Conservation (phyloP, 1,140 invertebrate genomes). For the Liolophura sinensis region DNA sequence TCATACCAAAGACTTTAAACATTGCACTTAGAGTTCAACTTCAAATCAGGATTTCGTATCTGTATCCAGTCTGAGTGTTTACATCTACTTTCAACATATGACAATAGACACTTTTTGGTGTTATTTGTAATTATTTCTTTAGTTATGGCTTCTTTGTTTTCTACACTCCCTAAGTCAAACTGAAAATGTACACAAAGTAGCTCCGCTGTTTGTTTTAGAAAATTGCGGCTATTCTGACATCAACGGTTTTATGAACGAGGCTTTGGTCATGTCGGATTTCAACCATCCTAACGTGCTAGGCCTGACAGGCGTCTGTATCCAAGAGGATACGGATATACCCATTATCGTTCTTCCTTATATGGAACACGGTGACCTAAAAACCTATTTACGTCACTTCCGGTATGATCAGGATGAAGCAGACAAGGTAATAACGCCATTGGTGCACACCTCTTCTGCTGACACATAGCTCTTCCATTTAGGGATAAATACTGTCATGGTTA, state of each 20-base stretch:
- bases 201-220: too few relatives aligned
- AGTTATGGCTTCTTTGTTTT: too few relatives aligned
- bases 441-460: not conserved
- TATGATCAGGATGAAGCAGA: constrained; percentile 33
- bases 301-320: constrained; percentile 56
- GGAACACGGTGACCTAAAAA: constrained; percentile 56
- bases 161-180: too few relatives aligned
- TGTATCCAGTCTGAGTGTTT: too few relatives aligned
- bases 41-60: too few relatives aligned
- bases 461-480: not conserved
- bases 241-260: constrained; percentile 54
- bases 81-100: too few relatives aligned
- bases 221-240: too few relatives aligned
- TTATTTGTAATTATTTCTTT: too few relatives aligned
- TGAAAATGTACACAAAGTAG: too few relatives aligned
- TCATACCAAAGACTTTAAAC: too few relatives aligned
- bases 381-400: constrained; percentile 51
- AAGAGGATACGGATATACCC: constrained; percentile 38
- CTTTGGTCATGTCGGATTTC: constrained; percentile 60
- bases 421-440: not conserved
- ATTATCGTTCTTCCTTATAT: constrained; percentile 60
- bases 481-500: not conserved
- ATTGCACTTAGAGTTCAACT: too few relatives aligned
- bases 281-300: constrained; percentile 56
- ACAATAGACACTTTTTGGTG: too few relatives aligned